These are phyloP conservation scores for Hydroisotoma schaefferi DNA, from an alignment of 2,888 invertebrate species.

Conservation along the genomic window DNA sequence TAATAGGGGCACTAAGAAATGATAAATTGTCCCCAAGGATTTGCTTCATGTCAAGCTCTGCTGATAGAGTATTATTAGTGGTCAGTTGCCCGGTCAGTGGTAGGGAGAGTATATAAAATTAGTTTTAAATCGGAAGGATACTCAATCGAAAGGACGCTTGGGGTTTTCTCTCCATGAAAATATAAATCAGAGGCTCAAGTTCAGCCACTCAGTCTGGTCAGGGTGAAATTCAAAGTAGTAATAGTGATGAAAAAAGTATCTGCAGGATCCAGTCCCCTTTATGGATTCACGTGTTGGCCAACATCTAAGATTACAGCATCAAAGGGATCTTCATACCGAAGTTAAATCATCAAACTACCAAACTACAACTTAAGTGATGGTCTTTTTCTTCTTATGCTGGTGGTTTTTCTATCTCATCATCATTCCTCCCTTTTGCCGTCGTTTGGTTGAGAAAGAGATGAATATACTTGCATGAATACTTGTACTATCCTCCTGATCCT, in stretches of 20 bases:
- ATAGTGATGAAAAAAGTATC: neutral
- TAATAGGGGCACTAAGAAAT: neutral
- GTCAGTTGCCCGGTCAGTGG: neutral
- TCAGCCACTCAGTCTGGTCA: neutral
- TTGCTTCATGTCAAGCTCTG: too few species aligned
- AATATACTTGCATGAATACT: too few species aligned
- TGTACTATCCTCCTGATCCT: too few species aligned
- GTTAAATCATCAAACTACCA: too few species aligned
- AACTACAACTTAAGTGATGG: too few species aligned
- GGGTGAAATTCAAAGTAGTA: neutral
- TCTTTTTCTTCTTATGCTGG: too few species aligned
- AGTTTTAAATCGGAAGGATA: neutral
- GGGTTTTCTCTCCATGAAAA: too few species aligned
- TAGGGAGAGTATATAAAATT: too few species aligned
- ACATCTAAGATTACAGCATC: conserved; percentile 7
- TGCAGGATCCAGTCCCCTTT: neutral
- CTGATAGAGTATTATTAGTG: neutral
- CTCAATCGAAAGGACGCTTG: too few species aligned
- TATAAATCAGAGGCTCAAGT: too few species aligned
- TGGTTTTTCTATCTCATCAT: neutral
- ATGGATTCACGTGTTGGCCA: conserved; percentile 3
- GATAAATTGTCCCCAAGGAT: conserved; percentile 2
- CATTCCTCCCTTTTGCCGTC: neutral
- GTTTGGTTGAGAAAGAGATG: neutral
- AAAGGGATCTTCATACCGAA: neutral